Percentiles rank a stretch among this genome's conserved stretches.
These are phyloP conservation scores for Rhabdomys dilectus DNA, from an alignment of 2,113 vertebrate species.

Conservation along the genomic window DNA sequence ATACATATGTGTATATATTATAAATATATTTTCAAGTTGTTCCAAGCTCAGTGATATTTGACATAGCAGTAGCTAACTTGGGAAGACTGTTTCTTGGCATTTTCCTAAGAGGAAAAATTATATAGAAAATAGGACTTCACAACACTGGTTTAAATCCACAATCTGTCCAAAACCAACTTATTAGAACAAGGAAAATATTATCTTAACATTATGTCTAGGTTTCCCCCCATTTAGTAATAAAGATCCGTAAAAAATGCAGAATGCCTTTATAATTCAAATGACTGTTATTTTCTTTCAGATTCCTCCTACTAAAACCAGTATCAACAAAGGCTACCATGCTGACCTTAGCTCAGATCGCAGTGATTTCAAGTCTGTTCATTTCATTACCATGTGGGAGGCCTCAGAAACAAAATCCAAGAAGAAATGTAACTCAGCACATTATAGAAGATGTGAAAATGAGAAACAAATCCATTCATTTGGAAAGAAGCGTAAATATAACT, in stretches of 20 bases:
- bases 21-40: background rate
- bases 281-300: slow-evolving; percentile 75
- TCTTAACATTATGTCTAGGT: background rate
- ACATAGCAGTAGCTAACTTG: slow-evolving; percentile 8
- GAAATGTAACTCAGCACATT: background rate
- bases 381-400: slow-evolving; percentile 62
- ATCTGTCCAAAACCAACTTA: background rate
- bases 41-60: slow-evolving; percentile 19
- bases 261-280: slow-evolving; percentile 52
- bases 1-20: background rate
- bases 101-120: slow-evolving; percentile 11
- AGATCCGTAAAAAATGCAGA: background rate
- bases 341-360: slow-evolving; percentile 57
- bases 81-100: background rate
- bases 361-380: slow-evolving; percentile 72
- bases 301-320: slow-evolving; percentile 38
- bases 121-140: slow-evolving; percentile 3
- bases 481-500: background rate
- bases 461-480: background rate
- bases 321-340: slow-evolving; percentile 72
- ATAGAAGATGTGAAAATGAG: background rate
- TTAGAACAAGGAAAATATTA: background rate
- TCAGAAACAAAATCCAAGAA: background rate
- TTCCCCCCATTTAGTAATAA: background rate
- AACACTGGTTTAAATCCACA: background rate